phyloP scores from a whole-genome alignment of 2,888 invertebrate genomes.

The Augochlorella aurata region DNA sequence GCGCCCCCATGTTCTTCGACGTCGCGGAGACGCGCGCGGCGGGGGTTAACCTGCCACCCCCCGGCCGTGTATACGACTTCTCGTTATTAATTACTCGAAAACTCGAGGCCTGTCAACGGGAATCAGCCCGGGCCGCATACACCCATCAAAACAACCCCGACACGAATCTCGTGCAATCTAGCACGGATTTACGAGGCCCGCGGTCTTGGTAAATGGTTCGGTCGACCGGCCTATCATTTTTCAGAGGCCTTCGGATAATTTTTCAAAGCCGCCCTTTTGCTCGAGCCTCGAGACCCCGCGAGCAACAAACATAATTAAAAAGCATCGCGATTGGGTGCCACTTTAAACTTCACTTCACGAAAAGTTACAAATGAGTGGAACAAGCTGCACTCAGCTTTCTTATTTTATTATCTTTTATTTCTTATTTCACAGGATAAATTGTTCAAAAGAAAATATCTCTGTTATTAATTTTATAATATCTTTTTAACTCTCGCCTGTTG shows the following conservation, averaged over 20 bases:
- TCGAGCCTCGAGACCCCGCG: background rate
- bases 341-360: background rate
- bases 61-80: constrained; percentile 63
- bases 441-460: no score
- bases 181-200: constrained; percentile 30
- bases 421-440: no score
- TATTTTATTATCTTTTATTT: no score
- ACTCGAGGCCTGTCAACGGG: constrained; percentile 58
- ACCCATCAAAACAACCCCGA: constrained; percentile 62
- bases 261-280: constrained; percentile 26
- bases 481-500: no score
- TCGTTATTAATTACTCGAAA: constrained; percentile 71
- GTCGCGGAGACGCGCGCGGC: constrained; percentile 39
- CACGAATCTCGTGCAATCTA: constrained; percentile 43
- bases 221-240: constrained; percentile 43
- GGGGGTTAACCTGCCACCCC: constrained; percentile 59
- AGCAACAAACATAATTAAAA: background rate
- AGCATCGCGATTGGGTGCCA: background rate
- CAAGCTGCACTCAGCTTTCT: no score
- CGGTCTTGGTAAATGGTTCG: constrained; percentile 47
- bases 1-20: constrained; percentile 53
- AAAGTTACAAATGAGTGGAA: no score
- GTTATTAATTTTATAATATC: no score
- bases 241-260: constrained; percentile 34
- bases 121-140: constrained; percentile 25